Conservation (phyloP, 2,797 vertebrate genomes). For the Rhabdophis nuchalis region DNA sequence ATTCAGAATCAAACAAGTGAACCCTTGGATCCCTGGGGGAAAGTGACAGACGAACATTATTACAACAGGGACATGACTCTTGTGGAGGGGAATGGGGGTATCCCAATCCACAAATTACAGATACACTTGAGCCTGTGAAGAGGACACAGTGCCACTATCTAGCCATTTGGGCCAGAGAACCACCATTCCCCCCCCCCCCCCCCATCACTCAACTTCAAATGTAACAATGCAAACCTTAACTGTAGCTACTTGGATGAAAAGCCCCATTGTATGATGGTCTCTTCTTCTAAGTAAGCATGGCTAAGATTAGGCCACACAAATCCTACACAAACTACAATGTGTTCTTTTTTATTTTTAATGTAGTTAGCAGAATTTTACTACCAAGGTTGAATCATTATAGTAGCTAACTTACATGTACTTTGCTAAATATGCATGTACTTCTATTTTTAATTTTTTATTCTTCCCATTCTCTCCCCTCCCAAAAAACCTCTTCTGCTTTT, state of each 20-base stretch:
- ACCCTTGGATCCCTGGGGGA: constrained; percentile 23
- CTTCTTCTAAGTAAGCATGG: constrained; percentile 8
- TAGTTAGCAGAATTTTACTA: constrained; percentile 56
- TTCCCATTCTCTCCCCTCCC: constrained; percentile 20
- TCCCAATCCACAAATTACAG: neutral
- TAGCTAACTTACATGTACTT: constrained; percentile 55
- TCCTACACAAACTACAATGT: constrained; percentile 18
- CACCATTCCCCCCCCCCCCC: neutral
- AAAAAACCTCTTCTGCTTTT: neutral
- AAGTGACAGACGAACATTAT: neutral
- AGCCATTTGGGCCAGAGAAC: constrained; percentile 14
- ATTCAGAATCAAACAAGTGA: constrained; percentile 1
- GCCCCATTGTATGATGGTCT: neutral
- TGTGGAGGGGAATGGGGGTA: constrained; percentile 20
- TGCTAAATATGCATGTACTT: constrained; percentile 53
- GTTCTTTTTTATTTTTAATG: constrained; percentile 38
- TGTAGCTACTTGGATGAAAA: constrained; percentile 9
- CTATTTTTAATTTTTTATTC: constrained; percentile 46
- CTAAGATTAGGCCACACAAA: constrained; percentile 12
- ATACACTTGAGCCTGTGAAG: neutral
- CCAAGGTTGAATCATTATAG: constrained; percentile 55
- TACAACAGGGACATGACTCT: constrained; percentile 20
- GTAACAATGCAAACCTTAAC: constrained; percentile 8
- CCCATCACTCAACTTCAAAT: constrained; percentile 5
- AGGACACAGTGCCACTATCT: constrained; percentile 4